phyloP scores from a whole-genome alignment of 1,140 invertebrate species.

The Hestina assimilis region DNA sequence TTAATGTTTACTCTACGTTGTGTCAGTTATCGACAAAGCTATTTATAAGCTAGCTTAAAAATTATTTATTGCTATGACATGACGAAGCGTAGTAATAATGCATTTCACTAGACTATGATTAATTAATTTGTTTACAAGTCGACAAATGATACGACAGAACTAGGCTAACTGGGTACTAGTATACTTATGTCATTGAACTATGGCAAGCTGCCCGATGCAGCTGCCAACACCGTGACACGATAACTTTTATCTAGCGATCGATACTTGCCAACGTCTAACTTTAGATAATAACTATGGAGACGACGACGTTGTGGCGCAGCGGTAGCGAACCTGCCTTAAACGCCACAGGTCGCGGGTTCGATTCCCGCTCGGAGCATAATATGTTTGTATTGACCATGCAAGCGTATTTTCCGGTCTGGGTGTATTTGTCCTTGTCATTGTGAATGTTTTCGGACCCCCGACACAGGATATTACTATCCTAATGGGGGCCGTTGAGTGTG shows the following conservation, averaged over 20 bases:
- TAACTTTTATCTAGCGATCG: constrained; percentile 35
- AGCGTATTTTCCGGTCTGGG: too few species aligned
- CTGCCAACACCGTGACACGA: constrained; percentile 52
- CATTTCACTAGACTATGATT: background rate
- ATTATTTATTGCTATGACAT: background rate
- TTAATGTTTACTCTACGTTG: too few species aligned
- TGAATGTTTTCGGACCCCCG: too few species aligned
- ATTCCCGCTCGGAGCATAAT: too few species aligned
- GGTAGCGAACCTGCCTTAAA: too few species aligned
- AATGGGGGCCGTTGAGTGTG: too few species aligned
- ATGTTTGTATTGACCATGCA: too few species aligned
- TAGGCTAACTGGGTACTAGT: constrained; percentile 9
- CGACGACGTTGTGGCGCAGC: too few species aligned
- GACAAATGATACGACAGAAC: constrained; percentile 1
- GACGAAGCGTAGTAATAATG: background rate
- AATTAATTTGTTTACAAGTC: constrained; percentile 3
- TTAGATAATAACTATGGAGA: constrained; percentile 16
- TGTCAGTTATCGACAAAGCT: background rate
- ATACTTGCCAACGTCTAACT: constrained; percentile 42
- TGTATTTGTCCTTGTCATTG: too few species aligned
- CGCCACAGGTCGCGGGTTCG: too few species aligned
- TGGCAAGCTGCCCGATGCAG: constrained; percentile 44
- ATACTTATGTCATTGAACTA: constrained; percentile 49
- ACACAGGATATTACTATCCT: too few species aligned
- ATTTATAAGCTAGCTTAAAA: background rate